These are phyloP conservation scores for Drosophila merina DNA, from an alignment of 2,888 invertebrate genomes.

Conservation along the genomic window DNA sequence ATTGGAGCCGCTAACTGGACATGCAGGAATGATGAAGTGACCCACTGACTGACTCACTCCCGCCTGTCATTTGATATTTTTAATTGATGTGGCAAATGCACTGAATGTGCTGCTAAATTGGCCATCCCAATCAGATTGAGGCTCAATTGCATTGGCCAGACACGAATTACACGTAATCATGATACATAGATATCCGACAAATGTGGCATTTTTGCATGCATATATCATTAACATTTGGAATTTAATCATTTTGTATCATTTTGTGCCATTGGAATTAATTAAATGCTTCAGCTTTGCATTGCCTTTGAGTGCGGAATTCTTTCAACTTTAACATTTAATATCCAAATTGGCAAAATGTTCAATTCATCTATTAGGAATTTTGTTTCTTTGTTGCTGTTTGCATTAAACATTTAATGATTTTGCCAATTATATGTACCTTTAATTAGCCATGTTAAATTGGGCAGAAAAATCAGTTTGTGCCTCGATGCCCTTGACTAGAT, in stretches of 20 bases:
- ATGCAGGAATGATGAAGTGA: slow-evolving; percentile 40
- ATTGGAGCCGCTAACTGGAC: slow-evolving; percentile 54
- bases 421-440: slow-evolving; percentile 1
- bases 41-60: slow-evolving; percentile 47
- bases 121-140: slow-evolving; percentile 45
- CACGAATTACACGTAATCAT: slow-evolving; percentile 23
- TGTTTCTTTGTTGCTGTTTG: background rate
- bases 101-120: slow-evolving; percentile 37
- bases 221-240: slow-evolving; percentile 1
- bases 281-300: background rate
- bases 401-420: background rate
- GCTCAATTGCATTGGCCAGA: slow-evolving; percentile 39
- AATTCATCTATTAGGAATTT: background rate
- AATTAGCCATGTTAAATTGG: slow-evolving; percentile 1
- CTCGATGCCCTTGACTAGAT: background rate
- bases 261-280: background rate
- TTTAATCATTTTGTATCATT: slow-evolving; percentile 4
- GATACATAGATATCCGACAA: slow-evolving; percentile 9
- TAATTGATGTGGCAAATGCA: slow-evolving; percentile 44
- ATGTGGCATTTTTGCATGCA: slow-evolving; percentile 14
- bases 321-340: background rate
- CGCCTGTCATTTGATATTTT: slow-evolving; percentile 51
- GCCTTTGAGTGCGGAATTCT: background rate
- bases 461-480: background rate
- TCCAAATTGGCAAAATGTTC: background rate